Evolutionary conservation across 2,888 invertebrate genomes (phyloP), one percentile per base, ranked within the genome.

Genomic region (Caenorhabditis doughertyi): DNA sequence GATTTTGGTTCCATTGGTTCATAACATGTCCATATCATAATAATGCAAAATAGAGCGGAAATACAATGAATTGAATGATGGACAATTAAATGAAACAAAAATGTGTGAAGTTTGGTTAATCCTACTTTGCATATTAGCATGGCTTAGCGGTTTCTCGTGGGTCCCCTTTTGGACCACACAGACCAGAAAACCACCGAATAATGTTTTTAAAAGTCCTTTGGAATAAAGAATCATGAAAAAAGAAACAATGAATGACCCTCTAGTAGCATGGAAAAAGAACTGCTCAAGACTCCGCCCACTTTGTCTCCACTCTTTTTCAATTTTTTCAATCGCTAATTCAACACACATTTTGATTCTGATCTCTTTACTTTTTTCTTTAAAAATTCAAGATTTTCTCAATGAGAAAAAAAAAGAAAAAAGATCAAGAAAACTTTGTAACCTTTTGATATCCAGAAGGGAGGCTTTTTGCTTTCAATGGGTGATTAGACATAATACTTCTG

Each of bases 291-390:
- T 49, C 55, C 74, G 58, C 74, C 74, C 65, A 44, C 16, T 47
- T 16, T 49, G n/a, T n/a, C n/a, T n/a, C n/a, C n/a, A n/a, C 27
- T 8, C 13, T 51, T 49, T 7, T 16, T 4, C 51, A 13, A 39
- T 25, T 13, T 53, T 77, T 60, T 18, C 39, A 32, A 76, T 60
- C 21, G 68, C 77, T 77, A 77, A 77, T 77, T 77, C 62, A 60
- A 68, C 68, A 39, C 77, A 77, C 39, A 76, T 68, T 76, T 60
- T 21, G 11, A 23, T 35, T 21, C 51, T 21, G 11, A 23, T 35
- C 16, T 29, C 23, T 32, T 56, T 35, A 16, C 39, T 32, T 49
- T 44, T 29, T 21, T 49, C 32, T n/a, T 13, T 18, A 35, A 35
- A 35, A 13, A 2, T 42, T 9, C 62, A 27, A 58, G 11, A 11